phyloP scores from a whole-genome alignment of 2,888 invertebrate genomes.

The Dasypolia templi region DNA sequence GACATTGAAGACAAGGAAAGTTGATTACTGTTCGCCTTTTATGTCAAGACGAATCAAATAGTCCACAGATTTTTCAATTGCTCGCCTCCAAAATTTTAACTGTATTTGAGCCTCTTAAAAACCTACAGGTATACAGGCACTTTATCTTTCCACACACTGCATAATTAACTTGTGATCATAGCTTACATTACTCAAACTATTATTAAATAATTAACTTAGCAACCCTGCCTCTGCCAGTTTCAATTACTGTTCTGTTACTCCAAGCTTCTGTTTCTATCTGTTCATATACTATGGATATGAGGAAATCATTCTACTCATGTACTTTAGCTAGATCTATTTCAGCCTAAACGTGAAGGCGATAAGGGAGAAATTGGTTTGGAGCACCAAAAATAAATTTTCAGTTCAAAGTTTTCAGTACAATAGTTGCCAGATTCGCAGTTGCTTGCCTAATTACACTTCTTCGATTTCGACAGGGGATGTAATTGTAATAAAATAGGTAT shows the following conservation, averaged over 20 bases:
- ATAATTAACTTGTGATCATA: constrained; percentile 59
- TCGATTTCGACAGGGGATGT: constrained; percentile 69
- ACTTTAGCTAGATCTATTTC: constrained; percentile 24
- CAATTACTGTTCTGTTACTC: constrained; percentile 83
- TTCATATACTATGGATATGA: constrained; percentile 58
- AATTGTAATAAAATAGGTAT: constrained; percentile 50
- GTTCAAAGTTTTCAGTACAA: constrained; percentile 57
- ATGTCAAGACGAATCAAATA: no score
- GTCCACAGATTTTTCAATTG: neutral
- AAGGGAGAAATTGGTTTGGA: constrained; percentile 41
- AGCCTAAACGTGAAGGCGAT: constrained; percentile 26
- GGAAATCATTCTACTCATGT: constrained; percentile 20
- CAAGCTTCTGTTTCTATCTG: constrained; percentile 76
- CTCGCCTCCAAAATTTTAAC: neutral
- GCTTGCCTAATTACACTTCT: constrained; percentile 72
- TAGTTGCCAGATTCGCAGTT: constrained; percentile 59
- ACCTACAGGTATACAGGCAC: neutral
- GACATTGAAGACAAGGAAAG: neutral
- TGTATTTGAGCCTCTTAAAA: neutral
- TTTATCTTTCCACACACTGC: neutral
- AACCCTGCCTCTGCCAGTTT: constrained; percentile 74
- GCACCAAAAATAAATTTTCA: constrained; percentile 69
- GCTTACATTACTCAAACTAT: constrained; percentile 33
- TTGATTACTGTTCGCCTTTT: neutral
- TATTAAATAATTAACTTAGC: constrained; percentile 66